Base-by-base conservation (phyloP, 2,113 vertebrate genomes). In the Pollimyrus isidori region DNA sequence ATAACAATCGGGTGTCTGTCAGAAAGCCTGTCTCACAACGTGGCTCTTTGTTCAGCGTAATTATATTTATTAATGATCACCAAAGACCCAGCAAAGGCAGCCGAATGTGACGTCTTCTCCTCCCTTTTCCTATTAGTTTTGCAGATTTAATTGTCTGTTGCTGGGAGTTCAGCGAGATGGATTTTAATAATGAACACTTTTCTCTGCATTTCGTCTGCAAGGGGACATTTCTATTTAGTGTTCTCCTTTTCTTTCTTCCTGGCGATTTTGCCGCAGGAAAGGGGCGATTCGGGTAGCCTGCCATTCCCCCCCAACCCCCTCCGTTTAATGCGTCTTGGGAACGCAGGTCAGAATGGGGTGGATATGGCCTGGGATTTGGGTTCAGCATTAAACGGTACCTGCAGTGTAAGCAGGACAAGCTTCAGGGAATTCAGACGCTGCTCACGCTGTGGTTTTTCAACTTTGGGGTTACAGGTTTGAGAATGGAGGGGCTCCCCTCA, bases 1-100 rank as follows among this genome's bases (percentile, higher is more conserved):
- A 88, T 89, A 93, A 94, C 90, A 92, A 91, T 93, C 87, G 85
- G 69, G 90, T 93, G 88, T 91, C 80, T 87, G 92, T 94, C 91
- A 91, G 90, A 87, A 91, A 92, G 92, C 87, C 88, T 73, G 87
- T 93, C 90, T 90, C 91, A 92, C 90, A 91, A 91, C 89, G 88
- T 56, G 86, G 89, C 87, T 91, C 91, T 94, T 95, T 95, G 92
- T 95, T 92, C 91, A 86, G 58, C 30, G 84, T 94, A 93, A 95
- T 95, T 96, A 92, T 94, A 92, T 94, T 94, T 95, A 93, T 93
- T 92, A 91, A 42, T 90, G 92, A 94, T 94, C 42, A 91, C 90
- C 90, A 93, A 92, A 90, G 93, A 92, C 91, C 91, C 92, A 88
- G 88, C 76, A 82, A 73, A 92, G 89, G 50, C 89, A 92, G 58